phyloP scores from a whole-genome alignment of 1,140 invertebrate species.

The Eufriesea mexicana region DNA sequence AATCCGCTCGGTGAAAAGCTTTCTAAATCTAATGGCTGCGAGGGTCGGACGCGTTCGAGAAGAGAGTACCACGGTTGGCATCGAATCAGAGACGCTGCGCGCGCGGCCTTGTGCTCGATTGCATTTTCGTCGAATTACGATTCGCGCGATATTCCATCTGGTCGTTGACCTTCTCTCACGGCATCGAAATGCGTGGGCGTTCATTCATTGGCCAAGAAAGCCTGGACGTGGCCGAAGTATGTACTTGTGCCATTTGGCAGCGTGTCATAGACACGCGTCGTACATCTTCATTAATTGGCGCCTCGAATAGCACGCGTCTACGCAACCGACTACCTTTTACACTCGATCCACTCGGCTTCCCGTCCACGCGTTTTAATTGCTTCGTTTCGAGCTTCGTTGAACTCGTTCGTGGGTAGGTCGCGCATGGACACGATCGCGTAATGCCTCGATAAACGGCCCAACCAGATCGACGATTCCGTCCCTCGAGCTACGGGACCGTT shows the following conservation, averaged over 20 bases:
- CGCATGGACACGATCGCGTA: background rate
- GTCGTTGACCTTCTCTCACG: conserved; percentile 57
- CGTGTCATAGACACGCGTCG: conserved; percentile 15
- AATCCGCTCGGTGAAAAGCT: conserved; percentile 42
- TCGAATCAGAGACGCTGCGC: conserved; percentile 39
- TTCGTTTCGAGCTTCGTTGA: conserved; percentile 8
- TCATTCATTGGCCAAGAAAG: conserved; percentile 61
- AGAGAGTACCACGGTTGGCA: conserved; percentile 59
- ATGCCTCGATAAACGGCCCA: background rate
- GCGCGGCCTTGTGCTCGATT: conserved; percentile 68
- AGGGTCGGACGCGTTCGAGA: conserved; percentile 16
- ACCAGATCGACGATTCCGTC: background rate
- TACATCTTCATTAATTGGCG: conserved; percentile 39
- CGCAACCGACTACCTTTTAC: conserved; percentile 19
- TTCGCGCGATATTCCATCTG: conserved; percentile 59
- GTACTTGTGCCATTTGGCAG: conserved; percentile 35
- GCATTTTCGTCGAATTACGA: conserved; percentile 64
- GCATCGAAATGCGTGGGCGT: conserved; percentile 60
- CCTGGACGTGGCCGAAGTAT: conserved; percentile 25
- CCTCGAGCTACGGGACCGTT: background rate
- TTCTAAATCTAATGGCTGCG: conserved; percentile 42
- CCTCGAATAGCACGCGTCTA: conserved; percentile 26
- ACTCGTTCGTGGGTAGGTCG: background rate
- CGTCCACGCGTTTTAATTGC: conserved; percentile 7
- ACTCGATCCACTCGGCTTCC: background rate